Conservation (phyloP, 2,888 invertebrate species). For the Tethea ocularis region DNA sequence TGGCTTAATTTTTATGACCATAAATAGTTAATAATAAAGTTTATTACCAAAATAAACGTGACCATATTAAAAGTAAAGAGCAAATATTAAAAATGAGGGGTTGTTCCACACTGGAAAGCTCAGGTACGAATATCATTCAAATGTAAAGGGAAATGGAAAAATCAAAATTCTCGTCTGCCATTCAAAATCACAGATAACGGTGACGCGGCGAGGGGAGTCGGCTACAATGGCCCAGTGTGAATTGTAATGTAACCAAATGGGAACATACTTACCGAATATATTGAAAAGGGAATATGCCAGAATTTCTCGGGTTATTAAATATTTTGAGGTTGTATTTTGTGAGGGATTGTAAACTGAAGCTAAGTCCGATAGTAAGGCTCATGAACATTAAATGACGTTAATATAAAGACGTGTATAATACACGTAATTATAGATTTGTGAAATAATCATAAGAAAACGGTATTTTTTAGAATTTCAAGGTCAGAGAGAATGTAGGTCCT, state of each 20-base stretch:
- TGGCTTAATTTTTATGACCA: not conserved
- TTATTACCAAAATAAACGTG: no score
- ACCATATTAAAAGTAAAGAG: conserved; percentile 46
- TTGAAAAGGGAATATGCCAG: not conserved
- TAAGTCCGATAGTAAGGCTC: no score
- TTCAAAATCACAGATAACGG: conserved; percentile 60
- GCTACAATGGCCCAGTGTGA: conserved; percentile 40
- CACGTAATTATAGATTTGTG: no score
- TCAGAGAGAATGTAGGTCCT: no score
- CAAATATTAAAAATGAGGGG: conserved; percentile 65
- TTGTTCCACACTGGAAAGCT: conserved; percentile 51
- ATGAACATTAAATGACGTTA: no score
- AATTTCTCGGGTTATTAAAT: not conserved
- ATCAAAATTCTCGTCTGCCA: conserved; percentile 65
- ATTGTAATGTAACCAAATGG: conserved; percentile 26
- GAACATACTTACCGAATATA: conserved; percentile 17
- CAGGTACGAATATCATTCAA: conserved; percentile 58
- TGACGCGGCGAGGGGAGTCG: conserved; percentile 32
- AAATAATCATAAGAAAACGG: no score
- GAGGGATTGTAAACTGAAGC: no score
- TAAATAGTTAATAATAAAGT: not conserved
- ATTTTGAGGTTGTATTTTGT: not conserved
- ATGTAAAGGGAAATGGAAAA: conserved; percentile 74
- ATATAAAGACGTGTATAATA: no score
- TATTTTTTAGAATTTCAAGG: no score